Percentiles rank a stretch among this genome's conserved stretches.
Conservation (phyloP, 2,888 invertebrate species). For the Acanthosepion lycidas region DNA sequence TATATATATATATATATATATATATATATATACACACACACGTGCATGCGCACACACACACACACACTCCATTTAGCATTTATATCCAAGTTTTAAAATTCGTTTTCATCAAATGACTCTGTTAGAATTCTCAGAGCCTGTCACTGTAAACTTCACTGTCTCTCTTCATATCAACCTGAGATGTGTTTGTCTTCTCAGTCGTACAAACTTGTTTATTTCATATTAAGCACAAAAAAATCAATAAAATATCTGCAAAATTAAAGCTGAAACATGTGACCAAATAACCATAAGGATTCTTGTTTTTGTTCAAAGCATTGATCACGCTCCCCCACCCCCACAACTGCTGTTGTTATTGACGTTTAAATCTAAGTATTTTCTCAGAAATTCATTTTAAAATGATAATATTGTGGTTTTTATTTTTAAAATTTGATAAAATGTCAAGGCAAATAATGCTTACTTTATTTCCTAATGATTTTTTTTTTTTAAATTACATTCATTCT, state of each 20-base stretch:
- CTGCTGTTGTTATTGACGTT: background rate
- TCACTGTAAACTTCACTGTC: background rate
- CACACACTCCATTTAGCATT: background rate
- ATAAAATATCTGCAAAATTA: background rate
- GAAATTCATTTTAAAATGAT: background rate
- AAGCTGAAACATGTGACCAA: background rate
- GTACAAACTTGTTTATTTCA: background rate
- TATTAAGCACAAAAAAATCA: background rate
- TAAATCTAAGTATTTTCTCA: background rate
- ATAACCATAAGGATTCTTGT: background rate
- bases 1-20: too few relatives aligned
- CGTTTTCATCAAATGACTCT: background rate
- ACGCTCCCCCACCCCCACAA: background rate
- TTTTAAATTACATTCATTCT: too few relatives aligned
- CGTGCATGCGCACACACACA: too few relatives aligned
- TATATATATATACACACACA: too few relatives aligned
- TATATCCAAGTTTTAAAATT: background rate
- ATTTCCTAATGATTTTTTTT: too few relatives aligned
- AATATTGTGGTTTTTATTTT: background rate
- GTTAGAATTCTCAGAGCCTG: background rate
- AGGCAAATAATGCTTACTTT: background rate
- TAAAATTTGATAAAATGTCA: background rate
- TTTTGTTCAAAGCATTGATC: background rate
- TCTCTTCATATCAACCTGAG: background rate
- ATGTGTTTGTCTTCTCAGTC: background rate